phyloP scores from a whole-genome alignment of 1,140 invertebrate species.

The Macrocentrus cingulum region DNA sequence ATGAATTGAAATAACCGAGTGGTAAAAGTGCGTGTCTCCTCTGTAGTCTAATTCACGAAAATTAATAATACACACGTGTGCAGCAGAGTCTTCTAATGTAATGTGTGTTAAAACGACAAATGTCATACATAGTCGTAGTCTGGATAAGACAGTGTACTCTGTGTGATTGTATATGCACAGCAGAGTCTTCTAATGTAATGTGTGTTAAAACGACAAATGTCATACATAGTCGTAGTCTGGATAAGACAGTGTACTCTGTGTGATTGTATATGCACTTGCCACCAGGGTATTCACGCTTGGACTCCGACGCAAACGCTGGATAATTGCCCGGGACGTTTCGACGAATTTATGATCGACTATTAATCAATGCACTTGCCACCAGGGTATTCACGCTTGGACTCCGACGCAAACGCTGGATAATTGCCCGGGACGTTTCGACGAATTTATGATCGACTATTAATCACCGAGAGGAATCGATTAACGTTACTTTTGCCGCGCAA shows the following conservation, averaged over 20 bases:
- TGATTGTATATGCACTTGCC: background rate
- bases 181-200: too few species aligned
- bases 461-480: slow-evolving; percentile 29
- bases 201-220: too few species aligned
- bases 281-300: slow-evolving; percentile 22
- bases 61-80: too few species aligned
- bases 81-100: too few species aligned
- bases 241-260: background rate
- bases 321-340: background rate
- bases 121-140: too few species aligned
- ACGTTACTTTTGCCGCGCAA: slow-evolving; percentile 27
- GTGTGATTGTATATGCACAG: too few species aligned
- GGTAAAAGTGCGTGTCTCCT: too few species aligned
- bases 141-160: background rate
- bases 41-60: too few species aligned
- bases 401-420: slow-evolving; percentile 26
- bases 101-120: too few species aligned
- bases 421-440: slow-evolving; percentile 30
- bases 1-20: too few species aligned
- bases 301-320: slow-evolving; percentile 6
- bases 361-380: slow-evolving; percentile 21
- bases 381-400: slow-evolving; percentile 24
- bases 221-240: background rate
- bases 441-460: slow-evolving; percentile 35
- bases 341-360: slow-evolving; percentile 33